phyloP scores from a whole-genome alignment of 2,113 vertebrate genomes.

The Hypanus sabinus region DNA sequence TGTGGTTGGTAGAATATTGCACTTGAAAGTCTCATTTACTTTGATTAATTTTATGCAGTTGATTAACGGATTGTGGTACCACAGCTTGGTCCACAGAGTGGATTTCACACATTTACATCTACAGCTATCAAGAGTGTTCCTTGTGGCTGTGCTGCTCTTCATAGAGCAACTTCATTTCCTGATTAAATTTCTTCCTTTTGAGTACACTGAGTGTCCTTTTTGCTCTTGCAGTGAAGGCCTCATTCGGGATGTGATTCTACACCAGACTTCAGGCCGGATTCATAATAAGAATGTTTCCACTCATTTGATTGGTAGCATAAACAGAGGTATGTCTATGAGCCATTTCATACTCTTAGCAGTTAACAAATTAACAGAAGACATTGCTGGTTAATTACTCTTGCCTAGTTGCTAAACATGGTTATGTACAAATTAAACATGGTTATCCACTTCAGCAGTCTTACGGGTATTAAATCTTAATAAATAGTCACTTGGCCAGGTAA shows the following conservation, averaged over 20 bases:
- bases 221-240: conserved; percentile 61
- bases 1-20: too few species aligned
- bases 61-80: too few species aligned
- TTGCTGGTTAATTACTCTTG: background rate
- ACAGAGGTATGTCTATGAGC: conserved; percentile 54
- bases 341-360: background rate
- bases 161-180: background rate
- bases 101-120: too few species aligned
- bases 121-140: too few species aligned
- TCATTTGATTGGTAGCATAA: conserved; percentile 87
- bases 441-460: background rate
- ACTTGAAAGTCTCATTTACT: too few species aligned
- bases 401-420: background rate
- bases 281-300: conserved; percentile 98
- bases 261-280: conserved; percentile 86
- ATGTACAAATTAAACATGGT: background rate
- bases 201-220: background rate
- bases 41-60: too few species aligned
- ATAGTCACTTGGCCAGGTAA: background rate
- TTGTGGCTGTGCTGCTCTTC: background rate
- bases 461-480: background rate
- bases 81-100: too few species aligned
- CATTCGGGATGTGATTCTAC: conserved; percentile 73
- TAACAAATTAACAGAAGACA: background rate
- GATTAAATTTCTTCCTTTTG: background rate